A percentile compares a stretch with the other conserved stretches of the same genome.
Evolutionary conservation across 2,797 vertebrate species (phyloP).

Genomic region (Eidolon dupreanum): DNA sequence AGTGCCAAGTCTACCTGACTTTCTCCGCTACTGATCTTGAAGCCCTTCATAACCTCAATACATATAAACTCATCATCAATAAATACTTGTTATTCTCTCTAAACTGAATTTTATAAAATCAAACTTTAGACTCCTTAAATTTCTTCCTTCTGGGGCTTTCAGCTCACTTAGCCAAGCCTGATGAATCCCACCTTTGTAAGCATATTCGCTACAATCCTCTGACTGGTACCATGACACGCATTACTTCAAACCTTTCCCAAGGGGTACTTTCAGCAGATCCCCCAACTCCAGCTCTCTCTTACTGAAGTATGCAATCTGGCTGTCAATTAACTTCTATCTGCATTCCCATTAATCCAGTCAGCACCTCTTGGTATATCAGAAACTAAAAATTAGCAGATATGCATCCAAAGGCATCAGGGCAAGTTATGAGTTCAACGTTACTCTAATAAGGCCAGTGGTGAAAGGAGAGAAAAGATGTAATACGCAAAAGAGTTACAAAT

Average conservation of each 20-base stretch:
- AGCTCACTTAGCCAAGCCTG: neutral
- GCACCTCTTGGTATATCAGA: neutral
- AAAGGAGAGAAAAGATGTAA: neutral
- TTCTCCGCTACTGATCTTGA: neutral
- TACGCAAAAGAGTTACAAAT: neutral
- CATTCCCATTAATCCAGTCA: slow-evolving; percentile 41
- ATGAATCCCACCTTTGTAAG: neutral
- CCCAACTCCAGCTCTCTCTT: neutral
- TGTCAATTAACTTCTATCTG: neutral
- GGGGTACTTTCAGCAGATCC: neutral
- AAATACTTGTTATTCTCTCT: neutral
- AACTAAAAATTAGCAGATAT: slow-evolving; percentile 49
- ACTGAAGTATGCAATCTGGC: slow-evolving; percentile 15
- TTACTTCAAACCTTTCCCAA: neutral
- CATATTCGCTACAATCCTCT: neutral
- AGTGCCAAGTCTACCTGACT: neutral
- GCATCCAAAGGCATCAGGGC: neutral
- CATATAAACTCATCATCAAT: neutral
- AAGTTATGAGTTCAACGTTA: neutral
- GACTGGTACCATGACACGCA: neutral
- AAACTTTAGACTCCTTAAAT: neutral
- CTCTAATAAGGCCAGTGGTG: neutral
- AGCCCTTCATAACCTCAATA: neutral
- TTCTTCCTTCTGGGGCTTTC: neutral
- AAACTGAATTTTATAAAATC: neutral